Percentiles rank a stretch among this genome's conserved stretches.
phyloP scores from a whole-genome alignment of 2,888 invertebrate species.

The Leucania comma region DNA sequence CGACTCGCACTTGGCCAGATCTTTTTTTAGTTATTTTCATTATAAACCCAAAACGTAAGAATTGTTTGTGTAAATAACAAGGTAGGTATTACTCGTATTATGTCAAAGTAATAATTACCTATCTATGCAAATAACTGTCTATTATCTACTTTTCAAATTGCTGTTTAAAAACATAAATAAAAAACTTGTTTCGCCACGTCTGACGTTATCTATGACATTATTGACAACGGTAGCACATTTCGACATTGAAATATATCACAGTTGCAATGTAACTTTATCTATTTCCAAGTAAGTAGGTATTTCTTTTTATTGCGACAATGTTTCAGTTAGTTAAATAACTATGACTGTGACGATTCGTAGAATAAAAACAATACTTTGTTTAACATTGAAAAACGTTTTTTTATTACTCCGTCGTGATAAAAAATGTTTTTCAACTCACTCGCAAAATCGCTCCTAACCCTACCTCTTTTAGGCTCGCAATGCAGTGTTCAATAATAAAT shows the following conservation, averaged over 20 bases:
- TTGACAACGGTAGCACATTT: slow-evolving; percentile 49
- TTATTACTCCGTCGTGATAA: slow-evolving; percentile 7
- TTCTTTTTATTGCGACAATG: slow-evolving; percentile 40
- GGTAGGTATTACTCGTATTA: too few relatives aligned
- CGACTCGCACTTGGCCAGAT: background rate
- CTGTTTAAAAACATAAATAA: slow-evolving; percentile 13
- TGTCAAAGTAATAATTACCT: too few relatives aligned
- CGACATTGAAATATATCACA: slow-evolving; percentile 49
- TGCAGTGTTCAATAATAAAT: too few relatives aligned
- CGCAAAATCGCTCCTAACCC: too few relatives aligned
- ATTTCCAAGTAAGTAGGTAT: slow-evolving; percentile 45
- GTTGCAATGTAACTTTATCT: slow-evolving; percentile 51
- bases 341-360: slow-evolving; percentile 24
- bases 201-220: slow-evolving; percentile 51
- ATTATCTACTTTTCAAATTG: background rate
- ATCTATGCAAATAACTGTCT: background rate
- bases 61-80: too few relatives aligned
- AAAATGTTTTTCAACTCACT: background rate
- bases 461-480: too few relatives aligned
- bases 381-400: slow-evolving; percentile 14
- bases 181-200: slow-evolving; percentile 53
- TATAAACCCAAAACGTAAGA: too few relatives aligned
- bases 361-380: slow-evolving; percentile 41
- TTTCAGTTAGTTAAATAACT: slow-evolving; percentile 33
- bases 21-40: background rate